phyloP scores from a whole-genome alignment of 2,113 vertebrate genomes.

The Cynocephalus volans region DNA sequence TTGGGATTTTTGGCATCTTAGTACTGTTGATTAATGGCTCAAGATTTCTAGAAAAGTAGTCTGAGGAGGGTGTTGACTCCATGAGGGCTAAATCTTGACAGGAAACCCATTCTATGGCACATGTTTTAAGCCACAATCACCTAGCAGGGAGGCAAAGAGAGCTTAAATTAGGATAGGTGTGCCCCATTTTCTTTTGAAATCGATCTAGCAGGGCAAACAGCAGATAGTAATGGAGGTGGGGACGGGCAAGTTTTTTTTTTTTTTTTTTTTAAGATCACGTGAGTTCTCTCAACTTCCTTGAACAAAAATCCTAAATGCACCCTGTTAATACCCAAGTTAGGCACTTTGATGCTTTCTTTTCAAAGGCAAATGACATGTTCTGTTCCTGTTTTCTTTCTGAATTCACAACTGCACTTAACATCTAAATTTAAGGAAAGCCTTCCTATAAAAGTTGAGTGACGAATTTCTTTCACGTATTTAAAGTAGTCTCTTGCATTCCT shows the following conservation, averaged over 20 bases:
- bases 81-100: neutral
- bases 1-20: neutral
- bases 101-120: neutral
- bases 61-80: neutral
- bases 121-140: neutral
- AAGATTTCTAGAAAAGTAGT: neutral
- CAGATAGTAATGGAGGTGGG: neutral
- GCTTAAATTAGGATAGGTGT: neutral
- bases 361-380: constrained; percentile 29
- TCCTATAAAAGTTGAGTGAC: constrained; percentile 51
- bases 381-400: neutral
- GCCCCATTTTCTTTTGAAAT: neutral
- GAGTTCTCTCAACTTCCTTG: neutral
- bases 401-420: constrained; percentile 30
- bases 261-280: neutral
- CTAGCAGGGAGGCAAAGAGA: neutral
- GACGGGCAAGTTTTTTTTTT: neutral
- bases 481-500: constrained; percentile 21
- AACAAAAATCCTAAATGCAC: constrained; percentile 55
- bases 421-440: constrained; percentile 52
- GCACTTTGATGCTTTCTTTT: constrained; percentile 24
- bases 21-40: neutral
- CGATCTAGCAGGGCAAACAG: neutral
- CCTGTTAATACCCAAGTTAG: neutral
- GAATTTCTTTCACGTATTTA: constrained; percentile 47